These are phyloP conservation scores for Amyelois transitella DNA, from an alignment of 1,140 invertebrate species.

Conservation along the genomic window DNA sequence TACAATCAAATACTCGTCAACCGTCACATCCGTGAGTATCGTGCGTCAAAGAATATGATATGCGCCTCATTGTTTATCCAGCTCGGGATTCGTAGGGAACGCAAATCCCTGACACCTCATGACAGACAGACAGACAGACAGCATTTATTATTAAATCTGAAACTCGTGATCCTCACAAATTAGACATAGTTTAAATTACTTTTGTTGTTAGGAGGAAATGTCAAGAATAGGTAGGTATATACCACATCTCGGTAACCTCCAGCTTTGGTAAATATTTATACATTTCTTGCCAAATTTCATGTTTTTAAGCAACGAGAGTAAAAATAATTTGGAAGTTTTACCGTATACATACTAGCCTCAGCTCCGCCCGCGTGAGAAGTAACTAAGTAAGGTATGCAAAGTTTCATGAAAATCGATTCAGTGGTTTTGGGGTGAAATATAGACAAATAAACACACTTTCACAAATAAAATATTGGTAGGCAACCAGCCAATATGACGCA, in stretches of 20 bases:
- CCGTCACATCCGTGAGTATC: neutral
- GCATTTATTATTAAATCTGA: constrained; percentile 29
- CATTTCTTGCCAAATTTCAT: neutral
- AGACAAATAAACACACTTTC: too few relatives aligned
- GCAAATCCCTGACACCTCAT: constrained; percentile 34
- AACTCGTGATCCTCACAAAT: neutral
- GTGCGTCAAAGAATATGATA: constrained; percentile 14
- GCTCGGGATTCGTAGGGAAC: neutral
- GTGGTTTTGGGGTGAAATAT: too few relatives aligned
- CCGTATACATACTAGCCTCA: too few relatives aligned
- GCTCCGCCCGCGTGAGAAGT: too few relatives aligned
- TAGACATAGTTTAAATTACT: neutral
- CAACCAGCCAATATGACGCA: too few relatives aligned
- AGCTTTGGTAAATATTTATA: too few relatives aligned
- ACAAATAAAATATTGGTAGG: too few relatives aligned
- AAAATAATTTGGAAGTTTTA: too few relatives aligned
- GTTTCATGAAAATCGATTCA: too few relatives aligned
- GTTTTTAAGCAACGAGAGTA: neutral
- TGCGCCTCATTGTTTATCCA: neutral
- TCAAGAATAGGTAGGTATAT: too few relatives aligned
- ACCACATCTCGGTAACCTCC: too few relatives aligned
- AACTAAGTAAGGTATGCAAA: too few relatives aligned
- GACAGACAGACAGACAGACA: constrained; percentile 43
- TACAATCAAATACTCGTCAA: neutral
- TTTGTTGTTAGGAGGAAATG: neutral